Percentiles rank a stretch among this genome's conserved stretches.
phyloP scores from a whole-genome alignment of 30 jellyfish, hydroid and myxozoan species.

The Hydra vulgaris region DNA sequence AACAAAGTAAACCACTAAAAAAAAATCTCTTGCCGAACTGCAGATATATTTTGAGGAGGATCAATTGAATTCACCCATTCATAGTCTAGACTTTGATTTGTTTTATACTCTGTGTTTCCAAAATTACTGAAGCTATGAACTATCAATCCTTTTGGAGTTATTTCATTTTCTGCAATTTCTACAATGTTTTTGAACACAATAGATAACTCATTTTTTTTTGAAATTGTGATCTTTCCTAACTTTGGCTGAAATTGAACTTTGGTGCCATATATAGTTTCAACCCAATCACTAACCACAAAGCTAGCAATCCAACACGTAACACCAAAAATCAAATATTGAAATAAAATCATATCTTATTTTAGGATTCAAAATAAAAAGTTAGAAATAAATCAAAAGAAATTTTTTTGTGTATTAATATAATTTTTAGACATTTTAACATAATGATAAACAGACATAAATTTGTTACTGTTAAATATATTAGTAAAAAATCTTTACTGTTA shows the following conservation, averaged over 20 bases:
- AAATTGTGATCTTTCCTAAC: constrained; percentile 13
- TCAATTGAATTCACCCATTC: constrained; percentile 3
- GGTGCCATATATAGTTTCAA: background rate
- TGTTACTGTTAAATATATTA: no score
- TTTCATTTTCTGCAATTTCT: constrained; percentile 1
- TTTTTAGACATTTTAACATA: no score
- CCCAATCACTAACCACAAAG: constrained; percentile 6
- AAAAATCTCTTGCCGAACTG: background rate
- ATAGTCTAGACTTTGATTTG: background rate
- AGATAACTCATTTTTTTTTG: background rate
- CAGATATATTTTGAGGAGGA: constrained; percentile 5
- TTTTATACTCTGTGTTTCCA: background rate
- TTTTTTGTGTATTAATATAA: no score
- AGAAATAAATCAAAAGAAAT: no score
- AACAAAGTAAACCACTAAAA: no score
- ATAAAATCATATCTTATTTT: background rate
- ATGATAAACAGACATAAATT: no score
- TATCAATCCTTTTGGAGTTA: background rate
- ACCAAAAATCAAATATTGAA: background rate
- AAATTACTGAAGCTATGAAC: constrained; percentile 3
- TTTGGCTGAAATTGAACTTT: background rate
- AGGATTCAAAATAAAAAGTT: no score
- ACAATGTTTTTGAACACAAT: background rate
- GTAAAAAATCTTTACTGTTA: no score
- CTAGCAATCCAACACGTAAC: background rate